Base-by-base conservation (phyloP, 2,113 vertebrate genomes). In the Thryonomys swinderianus region DNA sequence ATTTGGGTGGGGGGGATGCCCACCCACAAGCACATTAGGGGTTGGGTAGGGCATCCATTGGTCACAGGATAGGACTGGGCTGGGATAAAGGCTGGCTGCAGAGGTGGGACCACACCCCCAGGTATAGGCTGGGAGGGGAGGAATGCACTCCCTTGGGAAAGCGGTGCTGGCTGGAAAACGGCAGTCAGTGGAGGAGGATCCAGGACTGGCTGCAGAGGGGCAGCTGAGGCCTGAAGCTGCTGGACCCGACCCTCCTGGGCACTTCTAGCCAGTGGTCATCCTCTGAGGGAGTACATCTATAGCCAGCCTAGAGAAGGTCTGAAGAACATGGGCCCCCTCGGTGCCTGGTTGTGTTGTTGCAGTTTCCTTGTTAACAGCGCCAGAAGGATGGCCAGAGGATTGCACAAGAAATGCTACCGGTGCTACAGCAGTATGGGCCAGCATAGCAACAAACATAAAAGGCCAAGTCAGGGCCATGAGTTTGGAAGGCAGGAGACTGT, bases 1-100 rank as follows among this genome's bases (percentile, higher is more conserved):
- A 99, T 99, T 98, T 99, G 99, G 30, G 99, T n/a, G 99, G 99
- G 99, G 10, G 99, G 99, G 97, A 99, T 99, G 91, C 99, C 99
- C 10, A 99, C n/a, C 99, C 95, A 99, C 99, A 0, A 99, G 99
- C 59, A 99, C 99, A 0, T 98, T 99, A 9, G 99, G 98, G 91
- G 98, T 98, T 32, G 98, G 96, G 30, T 99, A 99, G 67, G 99
- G 97, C 97, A 99, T 98, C 82, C 99, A 0, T 99, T 99, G 30
- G 99, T 97, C 95, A 99, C 98, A 0, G 99, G 98, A 12, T 99
- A 99, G 62, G 99, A 96, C 97, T 98, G 98, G 85, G 98, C 1
- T n/a, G 99, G 98, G 64, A 99, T 98, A 95, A 99, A 99, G 0
- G 99, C 93, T 0, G 99, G 98, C 97, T 99, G 99, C 96, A 99